These are phyloP conservation scores for Phyllostomus hastatus DNA, from an alignment of 2,113 vertebrate species.

Conservation along the genomic window DNA sequence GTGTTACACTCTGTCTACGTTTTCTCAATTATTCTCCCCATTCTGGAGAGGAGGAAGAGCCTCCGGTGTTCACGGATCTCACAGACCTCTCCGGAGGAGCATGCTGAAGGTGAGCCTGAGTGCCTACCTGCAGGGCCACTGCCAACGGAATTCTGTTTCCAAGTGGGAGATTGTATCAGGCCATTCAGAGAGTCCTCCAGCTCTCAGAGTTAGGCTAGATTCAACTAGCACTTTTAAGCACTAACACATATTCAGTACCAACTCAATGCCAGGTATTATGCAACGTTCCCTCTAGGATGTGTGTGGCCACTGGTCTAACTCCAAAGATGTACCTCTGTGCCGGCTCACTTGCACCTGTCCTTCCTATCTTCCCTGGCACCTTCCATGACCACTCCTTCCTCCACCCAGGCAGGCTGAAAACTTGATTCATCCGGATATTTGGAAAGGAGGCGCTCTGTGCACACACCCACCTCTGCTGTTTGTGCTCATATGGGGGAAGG, in stretches of 20 bases:
- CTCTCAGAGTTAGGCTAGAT: background rate
- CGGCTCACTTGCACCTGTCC: background rate
- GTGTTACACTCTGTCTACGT: background rate
- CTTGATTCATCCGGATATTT: slow-evolving; percentile 27
- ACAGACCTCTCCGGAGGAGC: background rate
- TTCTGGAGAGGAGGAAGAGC: background rate
- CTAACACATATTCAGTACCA: background rate
- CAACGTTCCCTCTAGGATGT: background rate
- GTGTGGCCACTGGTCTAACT: background rate
- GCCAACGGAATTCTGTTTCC: background rate
- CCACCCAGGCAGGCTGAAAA: background rate
- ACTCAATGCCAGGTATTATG: background rate
- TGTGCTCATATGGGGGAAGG: background rate
- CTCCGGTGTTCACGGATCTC: background rate
- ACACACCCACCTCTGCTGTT: background rate
- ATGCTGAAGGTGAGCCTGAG: background rate
- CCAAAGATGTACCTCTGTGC: background rate
- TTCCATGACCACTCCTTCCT: background rate
- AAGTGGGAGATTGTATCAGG: background rate
- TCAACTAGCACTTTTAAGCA: background rate
- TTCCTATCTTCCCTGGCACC: background rate
- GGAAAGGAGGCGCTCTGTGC: slow-evolving; percentile 19
- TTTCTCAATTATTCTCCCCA: background rate
- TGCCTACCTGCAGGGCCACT: background rate
- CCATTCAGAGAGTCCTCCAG: background rate